Percentiles rank a stretch among this genome's conserved stretches.
Evolutionary conservation across 2,797 vertebrate genomes (phyloP).

Genomic region (Phoeniculus purpureus): DNA sequence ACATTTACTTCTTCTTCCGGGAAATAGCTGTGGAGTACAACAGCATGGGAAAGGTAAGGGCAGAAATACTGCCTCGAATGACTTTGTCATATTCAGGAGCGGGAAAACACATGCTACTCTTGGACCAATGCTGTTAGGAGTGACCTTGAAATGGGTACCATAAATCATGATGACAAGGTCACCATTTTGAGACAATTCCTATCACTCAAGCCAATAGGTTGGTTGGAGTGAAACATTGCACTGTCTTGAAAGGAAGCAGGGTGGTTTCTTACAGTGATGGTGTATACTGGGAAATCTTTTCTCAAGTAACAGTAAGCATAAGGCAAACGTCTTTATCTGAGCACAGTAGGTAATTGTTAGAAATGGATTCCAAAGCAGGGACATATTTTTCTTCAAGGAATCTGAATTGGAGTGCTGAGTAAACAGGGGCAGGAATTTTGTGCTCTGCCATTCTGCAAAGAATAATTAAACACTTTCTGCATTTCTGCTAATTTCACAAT

Average conservation of each 20-base stretch:
- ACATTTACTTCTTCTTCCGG: slow-evolving; percentile 99
- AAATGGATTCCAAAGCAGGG: slow-evolving; percentile 45
- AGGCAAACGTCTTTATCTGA: slow-evolving; percentile 20
- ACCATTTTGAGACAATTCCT: slow-evolving; percentile 68
- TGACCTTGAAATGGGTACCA: slow-evolving; percentile 72
- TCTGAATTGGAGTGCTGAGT: neutral
- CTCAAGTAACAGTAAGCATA: slow-evolving; percentile 40
- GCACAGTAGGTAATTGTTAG: neutral
- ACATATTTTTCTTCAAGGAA: slow-evolving; percentile 14
- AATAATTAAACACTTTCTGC: slow-evolving; percentile 32
- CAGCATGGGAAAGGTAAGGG: slow-evolving; percentile 97
- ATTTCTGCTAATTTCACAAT: slow-evolving; percentile 50
- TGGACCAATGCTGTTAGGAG: slow-evolving; percentile 3
- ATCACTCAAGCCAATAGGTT: slow-evolving; percentile 44
- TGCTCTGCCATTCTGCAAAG: slow-evolving; percentile 23
- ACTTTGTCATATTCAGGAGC: neutral
- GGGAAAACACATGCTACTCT: slow-evolving; percentile 6
- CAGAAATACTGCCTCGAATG: neutral
- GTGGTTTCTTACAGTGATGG: neutral
- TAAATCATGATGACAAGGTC: slow-evolving; percentile 71
- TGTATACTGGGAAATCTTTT: slow-evolving; percentile 57
- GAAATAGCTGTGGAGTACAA: slow-evolving; percentile 99
- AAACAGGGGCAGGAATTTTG: slow-evolving; percentile 33
- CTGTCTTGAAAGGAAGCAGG: slow-evolving; percentile 16
- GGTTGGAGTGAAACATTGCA: slow-evolving; percentile 13